Percentiles rank a stretch among this genome's conserved stretches.
These are phyloP conservation scores for Ecliptopera silaceata DNA, from an alignment of 2,888 invertebrate genomes.

Conservation along the genomic window DNA sequence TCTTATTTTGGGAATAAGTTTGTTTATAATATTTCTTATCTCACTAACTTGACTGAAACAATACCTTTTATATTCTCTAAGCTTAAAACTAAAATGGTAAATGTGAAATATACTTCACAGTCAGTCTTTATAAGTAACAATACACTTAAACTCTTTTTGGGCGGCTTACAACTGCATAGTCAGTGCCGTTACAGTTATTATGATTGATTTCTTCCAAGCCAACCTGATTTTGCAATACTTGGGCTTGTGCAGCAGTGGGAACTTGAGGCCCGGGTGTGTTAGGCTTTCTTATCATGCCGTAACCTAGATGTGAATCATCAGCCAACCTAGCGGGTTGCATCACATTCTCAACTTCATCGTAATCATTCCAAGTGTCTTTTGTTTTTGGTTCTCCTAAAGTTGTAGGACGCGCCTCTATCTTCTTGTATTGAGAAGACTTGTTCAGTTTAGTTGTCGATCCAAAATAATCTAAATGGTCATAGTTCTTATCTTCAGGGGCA, in stretches of 20 bases:
- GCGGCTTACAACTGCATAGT: slow-evolving; percentile 93
- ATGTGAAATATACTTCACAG: slow-evolving; percentile 54
- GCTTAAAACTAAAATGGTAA: slow-evolving; percentile 41
- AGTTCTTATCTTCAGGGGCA: slow-evolving; percentile 84
- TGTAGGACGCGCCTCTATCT: slow-evolving; percentile 85
- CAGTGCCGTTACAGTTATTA: slow-evolving; percentile 88
- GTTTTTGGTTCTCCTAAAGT: slow-evolving; percentile 71
- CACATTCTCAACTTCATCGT: slow-evolving; percentile 88
- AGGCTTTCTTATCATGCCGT: slow-evolving; percentile 89
- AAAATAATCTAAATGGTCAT: slow-evolving; percentile 92
- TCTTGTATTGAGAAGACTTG: slow-evolving; percentile 86
- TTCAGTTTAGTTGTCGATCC: slow-evolving; percentile 88
- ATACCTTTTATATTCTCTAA: not conserved
- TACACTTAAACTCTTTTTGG: slow-evolving; percentile 89
- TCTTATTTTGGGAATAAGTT: slow-evolving; percentile 45
- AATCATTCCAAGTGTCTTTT: slow-evolving; percentile 87
- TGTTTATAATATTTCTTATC: slow-evolving; percentile 20
- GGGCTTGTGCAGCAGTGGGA: slow-evolving; percentile 76
- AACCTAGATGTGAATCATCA: slow-evolving; percentile 91
- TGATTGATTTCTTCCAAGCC: slow-evolving; percentile 84
- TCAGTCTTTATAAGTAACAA: slow-evolving; percentile 59
- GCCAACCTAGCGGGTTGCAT: slow-evolving; percentile 88
- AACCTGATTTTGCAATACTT: slow-evolving; percentile 71
- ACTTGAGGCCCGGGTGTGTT: slow-evolving; percentile 81
- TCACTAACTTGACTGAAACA: not conserved